phyloP scores from a whole-genome alignment of 2,797 vertebrate genomes.

The Manis crassicaudata region DNA sequence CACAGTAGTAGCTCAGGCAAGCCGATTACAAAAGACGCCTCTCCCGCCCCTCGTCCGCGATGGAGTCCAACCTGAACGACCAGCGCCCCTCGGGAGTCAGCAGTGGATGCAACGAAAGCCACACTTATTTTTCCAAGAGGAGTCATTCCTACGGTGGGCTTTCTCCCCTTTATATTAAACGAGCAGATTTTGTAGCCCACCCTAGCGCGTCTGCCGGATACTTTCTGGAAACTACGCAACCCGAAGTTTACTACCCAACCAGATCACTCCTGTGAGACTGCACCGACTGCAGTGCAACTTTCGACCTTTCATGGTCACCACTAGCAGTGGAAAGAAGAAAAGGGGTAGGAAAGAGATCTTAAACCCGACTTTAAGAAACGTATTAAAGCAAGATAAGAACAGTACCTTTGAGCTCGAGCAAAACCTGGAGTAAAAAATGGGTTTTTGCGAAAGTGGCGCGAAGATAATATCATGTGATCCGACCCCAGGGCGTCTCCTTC shows the following conservation, averaged over 20 bases:
- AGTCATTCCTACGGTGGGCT: constrained; percentile 81
- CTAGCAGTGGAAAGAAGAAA: constrained; percentile 50
- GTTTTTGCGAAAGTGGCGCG: constrained; percentile 94
- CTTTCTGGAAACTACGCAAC: constrained; percentile 45
- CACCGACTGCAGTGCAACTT: constrained; percentile 44
- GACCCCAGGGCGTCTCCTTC: constrained; percentile 86
- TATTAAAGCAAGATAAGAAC: constrained; percentile 76
- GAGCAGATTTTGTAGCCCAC: neutral
- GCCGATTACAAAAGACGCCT: constrained; percentile 9
- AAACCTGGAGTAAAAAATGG: constrained; percentile 81
- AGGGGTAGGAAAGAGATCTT: constrained; percentile 18
- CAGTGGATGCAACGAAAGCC: neutral
- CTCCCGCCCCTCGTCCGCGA: neutral
- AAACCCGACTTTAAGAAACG: constrained; percentile 32
- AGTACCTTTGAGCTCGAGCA: constrained; percentile 83
- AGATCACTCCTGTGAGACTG: constrained; percentile 29
- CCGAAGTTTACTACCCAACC: constrained; percentile 41
- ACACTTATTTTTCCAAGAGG: neutral
- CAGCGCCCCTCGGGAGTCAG: neutral
- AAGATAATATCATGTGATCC: constrained; percentile 90
- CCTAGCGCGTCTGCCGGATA: neutral
- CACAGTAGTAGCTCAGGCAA: constrained; percentile 51
- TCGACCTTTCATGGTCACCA: constrained; percentile 61
- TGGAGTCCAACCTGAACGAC: constrained; percentile 7
- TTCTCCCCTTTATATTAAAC: neutral